phyloP scores from a whole-genome alignment of 2,113 vertebrate species.

The Motacilla alba region DNA sequence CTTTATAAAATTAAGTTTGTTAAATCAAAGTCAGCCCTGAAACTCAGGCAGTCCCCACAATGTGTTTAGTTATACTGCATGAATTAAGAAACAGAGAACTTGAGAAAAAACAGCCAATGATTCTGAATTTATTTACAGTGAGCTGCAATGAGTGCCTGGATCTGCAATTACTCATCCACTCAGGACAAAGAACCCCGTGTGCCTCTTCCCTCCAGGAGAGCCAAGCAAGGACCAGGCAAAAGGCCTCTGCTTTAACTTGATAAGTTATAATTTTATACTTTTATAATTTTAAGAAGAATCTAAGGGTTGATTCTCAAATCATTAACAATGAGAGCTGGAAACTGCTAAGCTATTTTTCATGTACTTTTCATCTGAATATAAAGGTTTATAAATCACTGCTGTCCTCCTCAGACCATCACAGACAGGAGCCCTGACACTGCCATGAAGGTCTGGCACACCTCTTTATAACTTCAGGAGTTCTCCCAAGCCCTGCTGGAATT shows the following conservation, averaged over 20 bases:
- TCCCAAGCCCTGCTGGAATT: neutral
- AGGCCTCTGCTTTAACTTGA: neutral
- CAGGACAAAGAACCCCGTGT: neutral
- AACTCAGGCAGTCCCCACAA: neutral
- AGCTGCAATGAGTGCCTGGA: neutral
- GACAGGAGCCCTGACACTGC: neutral
- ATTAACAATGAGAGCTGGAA: neutral
- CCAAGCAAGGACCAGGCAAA: neutral
- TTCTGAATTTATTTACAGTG: neutral
- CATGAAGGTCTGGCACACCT: neutral
- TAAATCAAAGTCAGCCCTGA: neutral
- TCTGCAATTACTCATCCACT: neutral
- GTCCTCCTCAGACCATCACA: neutral
- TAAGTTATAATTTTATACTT: neutral
- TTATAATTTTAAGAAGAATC: neutral
- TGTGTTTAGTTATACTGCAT: neutral
- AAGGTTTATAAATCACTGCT: neutral
- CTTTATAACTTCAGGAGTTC: neutral
- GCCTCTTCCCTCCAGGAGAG: neutral
- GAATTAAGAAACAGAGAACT: neutral
- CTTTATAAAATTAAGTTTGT: neutral
- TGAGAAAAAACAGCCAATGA: neutral
- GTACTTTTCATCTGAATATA: neutral
- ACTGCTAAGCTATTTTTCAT: neutral
- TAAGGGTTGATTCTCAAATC: neutral